Percentiles rank a stretch among this genome's conserved stretches.
These are phyloP conservation scores for Mormyrus hasselquistii DNA, from an alignment of 2,797 vertebrate species.

Conservation along the genomic window DNA sequence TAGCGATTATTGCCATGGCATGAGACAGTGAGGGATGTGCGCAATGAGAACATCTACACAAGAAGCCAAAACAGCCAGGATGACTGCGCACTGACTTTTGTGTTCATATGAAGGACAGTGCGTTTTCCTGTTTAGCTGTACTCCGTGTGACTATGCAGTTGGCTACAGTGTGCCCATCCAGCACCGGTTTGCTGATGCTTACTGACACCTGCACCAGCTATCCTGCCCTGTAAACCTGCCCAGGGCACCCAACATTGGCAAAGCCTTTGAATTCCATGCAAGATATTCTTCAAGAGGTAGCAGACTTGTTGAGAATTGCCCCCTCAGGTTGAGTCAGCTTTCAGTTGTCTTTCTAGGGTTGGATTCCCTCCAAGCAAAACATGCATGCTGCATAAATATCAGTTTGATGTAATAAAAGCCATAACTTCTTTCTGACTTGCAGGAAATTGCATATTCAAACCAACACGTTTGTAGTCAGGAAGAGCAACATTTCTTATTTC, in stretches of 20 bases:
- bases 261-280: not conserved
- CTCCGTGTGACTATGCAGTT: not conserved
- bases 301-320: not conserved
- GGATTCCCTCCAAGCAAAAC: not conserved
- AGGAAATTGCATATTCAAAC: slow-evolving; percentile 4
- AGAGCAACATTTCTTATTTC: slow-evolving; percentile 2
- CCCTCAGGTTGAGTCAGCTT: not conserved
- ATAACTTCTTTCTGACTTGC: not conserved
- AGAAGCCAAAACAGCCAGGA: not conserved
- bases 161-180: not conserved
- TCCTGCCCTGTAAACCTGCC: not conserved
- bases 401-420: slow-evolving; percentile 6
- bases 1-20: not conserved
- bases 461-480: slow-evolving; percentile 2
- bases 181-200: not conserved
- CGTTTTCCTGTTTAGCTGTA: not conserved
- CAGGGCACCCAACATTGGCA: not conserved
- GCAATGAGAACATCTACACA: not conserved
- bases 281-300: not conserved
- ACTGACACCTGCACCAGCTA: not conserved
- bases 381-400: not conserved
- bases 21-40: not conserved
- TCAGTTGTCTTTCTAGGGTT: not conserved
- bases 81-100: not conserved
- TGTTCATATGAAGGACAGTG: not conserved